Conservation (phyloP, 2,888 invertebrate genomes). For the Cremastinae sp. region DNA sequence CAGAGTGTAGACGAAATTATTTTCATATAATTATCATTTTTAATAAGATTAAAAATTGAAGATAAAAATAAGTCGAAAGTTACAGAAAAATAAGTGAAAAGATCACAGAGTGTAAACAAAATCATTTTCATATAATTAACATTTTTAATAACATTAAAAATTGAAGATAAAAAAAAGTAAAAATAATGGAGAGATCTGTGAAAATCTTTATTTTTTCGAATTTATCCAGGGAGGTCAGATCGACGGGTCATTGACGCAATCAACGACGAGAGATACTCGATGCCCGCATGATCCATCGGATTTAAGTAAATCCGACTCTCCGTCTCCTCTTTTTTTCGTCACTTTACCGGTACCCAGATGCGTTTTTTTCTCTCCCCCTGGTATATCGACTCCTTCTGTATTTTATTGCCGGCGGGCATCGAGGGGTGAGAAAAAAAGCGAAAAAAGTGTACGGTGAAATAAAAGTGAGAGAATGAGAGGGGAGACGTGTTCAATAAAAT, state of each 20-base stretch:
- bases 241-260: conserved; percentile 71
- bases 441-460: conserved; percentile 29
- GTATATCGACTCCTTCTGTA: conserved; percentile 58
- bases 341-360: conserved; percentile 71
- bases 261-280: conserved; percentile 51
- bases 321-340: conserved; percentile 63
- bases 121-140: too few species aligned
- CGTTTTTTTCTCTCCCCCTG: conserved; percentile 66
- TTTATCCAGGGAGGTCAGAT: conserved; percentile 67
- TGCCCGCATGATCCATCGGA: conserved; percentile 69
- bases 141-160: too few species aligned
- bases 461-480: conserved; percentile 32
- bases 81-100: too few species aligned
- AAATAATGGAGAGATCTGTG: too few species aligned
- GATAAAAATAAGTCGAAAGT: too few species aligned
- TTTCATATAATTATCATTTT: too few species aligned
- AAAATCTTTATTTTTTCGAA: too few species aligned
- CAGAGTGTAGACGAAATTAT: too few species aligned
- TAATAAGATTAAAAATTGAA: too few species aligned
- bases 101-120: too few species aligned
- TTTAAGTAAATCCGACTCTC: conserved; percentile 34
- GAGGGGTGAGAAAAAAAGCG: conserved; percentile 27
- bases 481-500: conserved; percentile 16
- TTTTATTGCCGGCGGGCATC: conserved; percentile 63
- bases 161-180: too few species aligned